Evolutionary conservation across 2,797 vertebrate species (phyloP), one percentile per base, ranked within the genome.

Genomic region (Oreochromis mossambicus): DNA sequence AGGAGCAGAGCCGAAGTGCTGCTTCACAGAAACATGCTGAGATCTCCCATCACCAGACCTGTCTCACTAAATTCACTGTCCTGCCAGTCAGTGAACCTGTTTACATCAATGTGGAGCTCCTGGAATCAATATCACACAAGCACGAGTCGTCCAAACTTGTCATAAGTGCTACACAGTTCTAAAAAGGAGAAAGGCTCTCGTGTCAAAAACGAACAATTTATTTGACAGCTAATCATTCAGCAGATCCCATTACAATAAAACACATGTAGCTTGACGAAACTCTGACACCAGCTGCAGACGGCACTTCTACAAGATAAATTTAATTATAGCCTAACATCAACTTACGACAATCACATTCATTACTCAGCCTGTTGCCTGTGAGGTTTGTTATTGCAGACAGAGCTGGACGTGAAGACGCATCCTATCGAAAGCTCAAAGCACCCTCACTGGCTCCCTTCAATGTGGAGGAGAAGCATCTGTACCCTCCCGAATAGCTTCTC

Each of bases 61-160:
- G 55, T 77, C 79, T 63, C 63, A 52, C 8, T 26, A 78, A 4
- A 51, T 77, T 1, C 43, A 77, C 10, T 12, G 79, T n/a, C 13
- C 68, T 77, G 81, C 75, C 87, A 24, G 54, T 83, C 82, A 85
- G 8, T 24, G 51, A 80, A 77, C 19, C 19, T 76, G 87, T 51
- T 70, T 8, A 34, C 24, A 82, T 84, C 75, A 85, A 26, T 2
- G 29, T 4, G 61, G 29, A 68, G 43, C 50, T 29, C 56, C 86
- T 77, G 61, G 9, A 36, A 75, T 61, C 66, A 52, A 63, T 61
- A 78, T 24, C 58, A 52, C 51, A 41, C 76, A 43, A 52, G 19
- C 17, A 43, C 12, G 54, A 51, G 75, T 68, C 6, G 3, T 11
- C 63, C n/a, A 2, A 38, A 29, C 81, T 56, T 19, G 55, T 55